A percentile compares a stretch with the other conserved stretches of the same genome.
Evolutionary conservation across 2,888 invertebrate genomes (phyloP).

Genomic region (Dasypogon diadema): DNA sequence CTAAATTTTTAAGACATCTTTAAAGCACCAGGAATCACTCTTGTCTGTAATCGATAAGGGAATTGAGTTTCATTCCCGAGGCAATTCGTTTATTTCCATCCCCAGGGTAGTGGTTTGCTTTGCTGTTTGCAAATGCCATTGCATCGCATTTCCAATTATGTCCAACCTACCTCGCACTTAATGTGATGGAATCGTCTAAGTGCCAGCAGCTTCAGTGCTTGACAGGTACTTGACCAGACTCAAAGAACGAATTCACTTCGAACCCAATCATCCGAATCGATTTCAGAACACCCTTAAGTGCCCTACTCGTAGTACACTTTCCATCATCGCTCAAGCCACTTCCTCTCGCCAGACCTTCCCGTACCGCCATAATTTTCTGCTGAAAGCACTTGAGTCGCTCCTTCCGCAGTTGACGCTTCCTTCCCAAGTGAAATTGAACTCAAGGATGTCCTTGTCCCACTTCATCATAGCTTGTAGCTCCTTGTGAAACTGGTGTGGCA

Average conservation of each 20-base stretch:
- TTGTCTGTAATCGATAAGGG: no score
- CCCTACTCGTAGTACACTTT: constrained; percentile 16
- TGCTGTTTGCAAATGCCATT: no score
- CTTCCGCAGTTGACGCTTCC: not conserved
- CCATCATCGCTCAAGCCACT: constrained; percentile 1
- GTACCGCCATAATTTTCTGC: not conserved
- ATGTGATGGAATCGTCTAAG: no score
- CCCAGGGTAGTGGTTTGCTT: no score
- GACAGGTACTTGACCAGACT: not conserved
- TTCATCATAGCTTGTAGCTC: constrained; percentile 17
- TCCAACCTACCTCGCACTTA: no score
- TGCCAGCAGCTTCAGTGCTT: no score
- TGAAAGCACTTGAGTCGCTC: constrained; percentile 4
- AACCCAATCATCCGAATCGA: constrained; percentile 42
- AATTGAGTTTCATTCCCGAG: no score
- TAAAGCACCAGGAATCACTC: no score
- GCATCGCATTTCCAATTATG: no score
- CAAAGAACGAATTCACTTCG: constrained; percentile 1
- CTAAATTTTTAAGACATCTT: no score
- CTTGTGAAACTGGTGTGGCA: not conserved
- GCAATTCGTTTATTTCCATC: no score
- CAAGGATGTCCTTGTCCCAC: constrained; percentile 13
- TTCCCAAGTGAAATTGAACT: constrained; percentile 2
- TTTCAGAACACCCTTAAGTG: constrained; percentile 32
- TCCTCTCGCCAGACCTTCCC: not conserved